phyloP scores from a whole-genome alignment of 2,888 invertebrate species.

The Apoda limacodes region DNA sequence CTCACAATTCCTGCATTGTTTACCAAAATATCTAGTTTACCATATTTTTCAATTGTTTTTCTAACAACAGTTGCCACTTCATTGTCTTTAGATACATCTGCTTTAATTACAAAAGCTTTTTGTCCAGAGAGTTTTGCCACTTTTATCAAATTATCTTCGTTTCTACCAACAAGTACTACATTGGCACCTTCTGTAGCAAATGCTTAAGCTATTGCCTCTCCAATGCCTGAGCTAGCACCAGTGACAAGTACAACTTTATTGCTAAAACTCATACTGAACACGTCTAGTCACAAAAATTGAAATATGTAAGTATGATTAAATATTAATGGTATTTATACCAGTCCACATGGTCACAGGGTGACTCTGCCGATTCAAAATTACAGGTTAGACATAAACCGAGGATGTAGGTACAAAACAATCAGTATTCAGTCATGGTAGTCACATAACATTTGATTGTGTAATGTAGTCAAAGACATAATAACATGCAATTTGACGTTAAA shows the following conservation, averaged over 20 bases:
- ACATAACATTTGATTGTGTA: too few species aligned
- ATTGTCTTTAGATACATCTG: slow-evolving; percentile 18
- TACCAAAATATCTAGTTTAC: slow-evolving; percentile 19
- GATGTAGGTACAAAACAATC: too few species aligned
- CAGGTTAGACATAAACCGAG: too few species aligned
- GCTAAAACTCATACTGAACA: slow-evolving; percentile 22
- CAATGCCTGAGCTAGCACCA: slow-evolving; percentile 28
- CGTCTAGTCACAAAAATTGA: slow-evolving; percentile 16
- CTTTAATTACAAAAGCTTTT: slow-evolving; percentile 20
- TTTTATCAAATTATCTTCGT: slow-evolving; percentile 19
- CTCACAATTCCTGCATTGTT: slow-evolving; percentile 20
- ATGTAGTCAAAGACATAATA: too few species aligned
- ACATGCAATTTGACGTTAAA: too few species aligned
- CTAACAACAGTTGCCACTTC: slow-evolving; percentile 13
- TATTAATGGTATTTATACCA: slow-evolving; percentile 6
- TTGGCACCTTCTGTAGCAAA: slow-evolving; percentile 20
- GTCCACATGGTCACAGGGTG: not conserved
- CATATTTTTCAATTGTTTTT: slow-evolving; percentile 17
- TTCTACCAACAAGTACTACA: slow-evolving; percentile 21
- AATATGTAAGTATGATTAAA: slow-evolving; percentile 22
- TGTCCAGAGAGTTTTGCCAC: slow-evolving; percentile 19
- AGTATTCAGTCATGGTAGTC: too few species aligned
- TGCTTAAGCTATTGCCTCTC: slow-evolving; percentile 20
- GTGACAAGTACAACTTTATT: slow-evolving; percentile 27
- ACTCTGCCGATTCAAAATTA: slow-evolving; percentile 3